Conservation (phyloP, 2,888 invertebrate genomes). For the Phytoseiulus persimilis region DNA sequence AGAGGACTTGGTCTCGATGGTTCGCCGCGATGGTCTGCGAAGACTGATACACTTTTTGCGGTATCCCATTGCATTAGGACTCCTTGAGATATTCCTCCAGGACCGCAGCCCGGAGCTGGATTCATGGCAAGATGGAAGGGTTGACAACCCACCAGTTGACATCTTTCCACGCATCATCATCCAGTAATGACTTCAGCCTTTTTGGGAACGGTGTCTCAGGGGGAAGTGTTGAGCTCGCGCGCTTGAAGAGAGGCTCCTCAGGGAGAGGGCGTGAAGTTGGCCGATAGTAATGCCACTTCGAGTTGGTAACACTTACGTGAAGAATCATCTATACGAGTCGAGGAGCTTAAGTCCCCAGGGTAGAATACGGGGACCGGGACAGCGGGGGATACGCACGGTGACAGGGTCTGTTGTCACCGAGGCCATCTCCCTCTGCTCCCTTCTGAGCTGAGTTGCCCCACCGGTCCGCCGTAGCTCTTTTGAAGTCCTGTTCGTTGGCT, state of each 20-base stretch:
- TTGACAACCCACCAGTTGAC: background rate
- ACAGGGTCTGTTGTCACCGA: background rate
- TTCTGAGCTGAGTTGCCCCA: background rate
- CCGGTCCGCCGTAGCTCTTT: background rate
- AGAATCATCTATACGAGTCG: background rate
- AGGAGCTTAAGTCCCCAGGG: background rate
- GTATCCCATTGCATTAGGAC: too few species aligned
- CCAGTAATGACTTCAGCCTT: background rate
- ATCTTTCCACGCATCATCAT: background rate
- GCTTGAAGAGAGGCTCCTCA: background rate
- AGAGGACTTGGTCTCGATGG: too few species aligned
- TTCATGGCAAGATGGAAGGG: background rate
- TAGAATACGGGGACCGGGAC: background rate
- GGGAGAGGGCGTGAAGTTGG: slow-evolving; percentile 5
- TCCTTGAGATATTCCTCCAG: background rate
- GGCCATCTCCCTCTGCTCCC: background rate
- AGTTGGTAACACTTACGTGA: background rate
- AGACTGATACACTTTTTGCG: too few species aligned
- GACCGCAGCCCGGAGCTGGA: background rate
- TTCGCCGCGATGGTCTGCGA: too few species aligned
- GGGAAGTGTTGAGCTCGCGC: background rate
- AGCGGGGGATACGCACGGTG: background rate
- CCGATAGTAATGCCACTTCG: background rate
- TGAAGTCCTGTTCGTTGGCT: background rate
- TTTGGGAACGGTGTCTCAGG: background rate